Base-by-base conservation (phyloP, 2,797 vertebrate genomes). In the Falco berigora region DNA sequence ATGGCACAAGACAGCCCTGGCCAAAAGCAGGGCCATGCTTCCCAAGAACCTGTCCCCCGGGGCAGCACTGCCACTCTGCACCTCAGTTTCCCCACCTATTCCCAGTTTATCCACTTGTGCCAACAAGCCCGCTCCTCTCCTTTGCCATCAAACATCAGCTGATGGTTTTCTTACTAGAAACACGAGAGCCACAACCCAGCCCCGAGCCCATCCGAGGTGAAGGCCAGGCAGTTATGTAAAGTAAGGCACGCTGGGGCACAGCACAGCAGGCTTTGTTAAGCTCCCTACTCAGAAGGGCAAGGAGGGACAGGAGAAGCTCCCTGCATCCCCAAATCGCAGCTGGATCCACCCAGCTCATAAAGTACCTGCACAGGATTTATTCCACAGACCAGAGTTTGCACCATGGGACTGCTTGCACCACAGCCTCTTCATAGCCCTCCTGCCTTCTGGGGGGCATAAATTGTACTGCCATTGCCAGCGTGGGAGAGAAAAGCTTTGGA, bases 1-100 rank as follows among this genome's bases (percentile, higher is more conserved):
- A 20, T 0, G 0, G 34, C 55, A 20, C 12, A 1, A 69, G 42
- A 8, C 3, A 2, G 20, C 20, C 25, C 30, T 23, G 53, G 11
- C 53, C 1, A 0, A 28, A 71, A 42, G 17, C 2, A 19, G 34
- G 30, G 50, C 50, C 2, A 1, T 22, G 20, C 62, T 74, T 67
- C 53, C 18, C 7, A 0, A 27, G 12, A 49, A 36, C 61, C 46
- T 27, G 34, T 12, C 34, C 46, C 38, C 14, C 4, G 0, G 24
- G 14, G 44, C 40, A 40, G 47, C 0, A 0, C 53, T 38, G 38
- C 61, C 2, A 0, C 50, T 50, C 67, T 7, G n/a, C 2, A 4
- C 55, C 63, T 38, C 49, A 6, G 25, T 71, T 59, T 46, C 52
- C 59, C 50, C 38, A 72, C 13, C 28, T 50, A 24, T 9, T 17